phyloP scores from a whole-genome alignment of 1,140 invertebrate genomes.

The Thaumetopoea pityocampa region DNA sequence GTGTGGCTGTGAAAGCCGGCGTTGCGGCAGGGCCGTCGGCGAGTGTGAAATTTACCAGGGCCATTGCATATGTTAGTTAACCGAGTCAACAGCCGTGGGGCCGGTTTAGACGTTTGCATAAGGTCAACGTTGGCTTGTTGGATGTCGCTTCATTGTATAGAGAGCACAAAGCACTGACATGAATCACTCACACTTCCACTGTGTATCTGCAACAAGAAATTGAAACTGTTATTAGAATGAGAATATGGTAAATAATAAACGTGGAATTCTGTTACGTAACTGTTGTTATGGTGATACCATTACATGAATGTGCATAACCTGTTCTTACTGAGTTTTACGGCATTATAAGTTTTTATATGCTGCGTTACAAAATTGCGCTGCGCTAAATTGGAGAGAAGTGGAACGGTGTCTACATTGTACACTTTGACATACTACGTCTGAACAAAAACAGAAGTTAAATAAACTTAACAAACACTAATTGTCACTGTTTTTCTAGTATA shows the following conservation, averaged over 20 bases:
- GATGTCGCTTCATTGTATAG: constrained; percentile 44
- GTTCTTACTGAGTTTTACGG: no score
- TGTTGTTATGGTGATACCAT: no score
- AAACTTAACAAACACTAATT: no score
- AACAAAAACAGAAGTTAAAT: no score
- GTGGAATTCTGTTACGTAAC: constrained; percentile 1
- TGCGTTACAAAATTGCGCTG: no score
- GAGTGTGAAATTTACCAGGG: constrained; percentile 59
- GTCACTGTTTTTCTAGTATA: no score
- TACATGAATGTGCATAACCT: no score
- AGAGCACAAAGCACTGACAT: constrained; percentile 40
- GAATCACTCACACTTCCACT: constrained; percentile 24
- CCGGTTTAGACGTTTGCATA: constrained; percentile 49
- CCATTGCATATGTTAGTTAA: constrained; percentile 59
- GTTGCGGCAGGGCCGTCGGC: constrained; percentile 40
- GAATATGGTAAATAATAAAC: neutral
- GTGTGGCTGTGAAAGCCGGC: constrained; percentile 38
- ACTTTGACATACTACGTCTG: no score
- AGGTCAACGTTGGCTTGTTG: constrained; percentile 38
- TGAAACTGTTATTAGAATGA: neutral
- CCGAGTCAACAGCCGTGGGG: constrained; percentile 34
- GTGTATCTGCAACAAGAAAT: constrained; percentile 46
- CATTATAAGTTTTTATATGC: no score
- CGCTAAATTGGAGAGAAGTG: no score
- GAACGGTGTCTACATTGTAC: no score